Conservation (phyloP, 2,888 invertebrate genomes). For the Laspeyria flexula region DNA sequence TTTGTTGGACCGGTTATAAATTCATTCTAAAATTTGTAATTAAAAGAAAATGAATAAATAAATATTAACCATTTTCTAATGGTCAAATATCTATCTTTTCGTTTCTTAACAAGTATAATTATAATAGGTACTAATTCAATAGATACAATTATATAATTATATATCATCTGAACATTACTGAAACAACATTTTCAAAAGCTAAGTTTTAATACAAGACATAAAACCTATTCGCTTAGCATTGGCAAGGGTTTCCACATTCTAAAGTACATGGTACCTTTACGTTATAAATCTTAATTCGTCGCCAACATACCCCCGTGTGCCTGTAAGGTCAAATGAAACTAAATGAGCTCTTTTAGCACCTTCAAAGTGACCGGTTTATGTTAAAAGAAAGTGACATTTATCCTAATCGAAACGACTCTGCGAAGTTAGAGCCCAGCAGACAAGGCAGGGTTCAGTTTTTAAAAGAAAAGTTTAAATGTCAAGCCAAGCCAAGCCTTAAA, state of each 20-base stretch:
- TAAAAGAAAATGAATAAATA: background rate
- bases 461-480: constrained; percentile 1
- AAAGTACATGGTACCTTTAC: constrained; percentile 28
- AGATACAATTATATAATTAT: too few species aligned
- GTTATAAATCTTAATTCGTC: constrained; percentile 58
- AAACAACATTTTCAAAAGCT: background rate
- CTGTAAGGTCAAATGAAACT: constrained; percentile 68
- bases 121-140: too few species aligned
- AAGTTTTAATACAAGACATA: too few species aligned
- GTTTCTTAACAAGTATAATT: too few species aligned
- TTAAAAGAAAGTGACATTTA: constrained; percentile 69
- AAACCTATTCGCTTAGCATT: too few species aligned
- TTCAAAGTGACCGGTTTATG: constrained; percentile 73
- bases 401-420: constrained; percentile 56
- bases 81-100: too few species aligned
- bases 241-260: constrained; percentile 2
- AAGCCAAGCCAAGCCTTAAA: background rate
- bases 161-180: too few species aligned
- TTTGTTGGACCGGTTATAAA: background rate
- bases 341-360: constrained; percentile 63
- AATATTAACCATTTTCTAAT: too few species aligned
- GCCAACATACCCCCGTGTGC: constrained; percentile 43
- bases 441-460: constrained; percentile 17
- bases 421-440: constrained; percentile 18
- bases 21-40: background rate